Percentiles rank a stretch among this genome's conserved stretches.
These are phyloP conservation scores for Harpalus rufipes DNA, from an alignment of 2,888 invertebrate species.

Conservation along the genomic window DNA sequence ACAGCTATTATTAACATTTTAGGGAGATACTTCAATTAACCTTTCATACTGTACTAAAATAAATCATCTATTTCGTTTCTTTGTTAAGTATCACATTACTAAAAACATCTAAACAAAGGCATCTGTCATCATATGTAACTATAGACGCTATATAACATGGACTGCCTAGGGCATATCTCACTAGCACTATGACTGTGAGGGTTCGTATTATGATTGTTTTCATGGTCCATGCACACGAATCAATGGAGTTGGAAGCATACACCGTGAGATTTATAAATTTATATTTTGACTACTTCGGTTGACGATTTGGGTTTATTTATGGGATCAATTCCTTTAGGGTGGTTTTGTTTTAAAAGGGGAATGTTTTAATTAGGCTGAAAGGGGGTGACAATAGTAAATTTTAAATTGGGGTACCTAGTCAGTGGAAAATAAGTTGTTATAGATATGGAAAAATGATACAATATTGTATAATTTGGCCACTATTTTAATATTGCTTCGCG, in stretches of 20 bases:
- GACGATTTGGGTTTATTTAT: constrained; percentile 75
- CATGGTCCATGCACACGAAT: constrained; percentile 49
- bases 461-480: too few relatives aligned
- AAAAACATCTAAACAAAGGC: constrained; percentile 37
- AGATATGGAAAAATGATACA: too few relatives aligned
- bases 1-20: too few relatives aligned
- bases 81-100: constrained; percentile 14
- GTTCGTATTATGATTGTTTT: constrained; percentile 63
- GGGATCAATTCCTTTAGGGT: constrained; percentile 67
- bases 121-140: constrained; percentile 20
- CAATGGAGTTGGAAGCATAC: constrained; percentile 23
- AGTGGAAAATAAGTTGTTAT: too few relatives aligned
- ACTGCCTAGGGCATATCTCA: background rate
- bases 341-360: constrained; percentile 2
- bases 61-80: too few relatives aligned
- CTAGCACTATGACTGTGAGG: background rate
- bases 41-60: too few relatives aligned
- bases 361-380: background rate
- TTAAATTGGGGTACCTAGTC: too few relatives aligned
- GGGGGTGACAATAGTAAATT: too few relatives aligned
- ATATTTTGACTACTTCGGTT: constrained; percentile 78
- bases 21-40: too few relatives aligned
- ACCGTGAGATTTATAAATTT: constrained; percentile 78
- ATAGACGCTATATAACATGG: background rate
- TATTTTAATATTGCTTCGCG: too few relatives aligned